Evolutionary conservation across 1,140 invertebrate species (phyloP).

Genomic region (Delia radicum): DNA sequence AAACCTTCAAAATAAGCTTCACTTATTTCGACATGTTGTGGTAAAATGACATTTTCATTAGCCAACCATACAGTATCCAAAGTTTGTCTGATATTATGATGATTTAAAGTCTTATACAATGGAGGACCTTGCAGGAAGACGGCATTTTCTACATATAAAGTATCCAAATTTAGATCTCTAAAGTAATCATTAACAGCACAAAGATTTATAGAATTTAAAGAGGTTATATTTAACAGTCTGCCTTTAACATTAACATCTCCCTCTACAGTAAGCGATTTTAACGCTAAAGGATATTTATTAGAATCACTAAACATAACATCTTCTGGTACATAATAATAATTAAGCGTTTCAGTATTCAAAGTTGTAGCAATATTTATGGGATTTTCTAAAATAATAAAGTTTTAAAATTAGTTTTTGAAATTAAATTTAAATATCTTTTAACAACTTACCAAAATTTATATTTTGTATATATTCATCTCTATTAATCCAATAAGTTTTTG

Average conservation of each 20-base stretch:
- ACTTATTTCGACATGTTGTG: conserved; percentile 27
- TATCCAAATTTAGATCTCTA: background rate
- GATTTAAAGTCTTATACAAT: conserved; percentile 38
- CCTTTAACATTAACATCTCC: conserved; percentile 15
- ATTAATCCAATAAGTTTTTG: conserved; percentile 54
- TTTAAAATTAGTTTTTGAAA: background rate
- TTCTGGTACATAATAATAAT: conserved; percentile 40
- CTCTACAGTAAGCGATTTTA: background rate
- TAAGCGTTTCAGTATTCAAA: conserved; percentile 35
- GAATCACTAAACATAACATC: conserved; percentile 34
- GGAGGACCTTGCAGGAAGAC: conserved; percentile 29
- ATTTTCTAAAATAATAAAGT: conserved; percentile 37
- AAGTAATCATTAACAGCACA: conserved; percentile 30
- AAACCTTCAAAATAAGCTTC: conserved; percentile 39
- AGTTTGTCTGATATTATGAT: conserved; percentile 32
- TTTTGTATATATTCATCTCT: conserved; percentile 43
- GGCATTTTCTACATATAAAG: conserved; percentile 39
- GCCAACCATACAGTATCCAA: conserved; percentile 44
- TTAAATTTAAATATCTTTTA: background rate
- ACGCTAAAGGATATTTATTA: background rate
- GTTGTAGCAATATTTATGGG: conserved; percentile 40
- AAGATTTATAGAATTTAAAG: conserved; percentile 29
- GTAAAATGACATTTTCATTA: conserved; percentile 40
- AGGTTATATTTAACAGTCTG: conserved; percentile 4
- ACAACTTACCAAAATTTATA: conserved; percentile 52